These are phyloP conservation scores for Dufourea novaeangliae DNA, from an alignment of 1,140 invertebrate species.

Conservation along the genomic window DNA sequence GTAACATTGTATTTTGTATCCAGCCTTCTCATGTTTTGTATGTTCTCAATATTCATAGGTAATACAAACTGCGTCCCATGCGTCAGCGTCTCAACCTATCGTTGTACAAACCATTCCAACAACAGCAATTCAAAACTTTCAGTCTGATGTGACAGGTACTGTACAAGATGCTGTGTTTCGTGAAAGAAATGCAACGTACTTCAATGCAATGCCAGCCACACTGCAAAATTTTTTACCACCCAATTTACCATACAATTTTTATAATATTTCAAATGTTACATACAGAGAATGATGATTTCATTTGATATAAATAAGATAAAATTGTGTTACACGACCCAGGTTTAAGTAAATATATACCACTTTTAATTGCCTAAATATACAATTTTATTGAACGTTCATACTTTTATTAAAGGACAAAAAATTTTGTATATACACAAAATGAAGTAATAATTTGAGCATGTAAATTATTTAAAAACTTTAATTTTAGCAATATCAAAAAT, in stretches of 20 bases:
- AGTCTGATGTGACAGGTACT: slow-evolving; percentile 65
- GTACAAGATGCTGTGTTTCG: slow-evolving; percentile 71
- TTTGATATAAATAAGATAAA: slow-evolving; percentile 72
- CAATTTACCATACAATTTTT: slow-evolving; percentile 79
- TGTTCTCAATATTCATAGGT: slow-evolving; percentile 62
- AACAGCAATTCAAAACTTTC: slow-evolving; percentile 72
- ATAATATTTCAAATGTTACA: slow-evolving; percentile 75
- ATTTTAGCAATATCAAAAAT: not conserved
- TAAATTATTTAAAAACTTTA: slow-evolving; percentile 7
- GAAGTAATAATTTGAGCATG: not conserved
- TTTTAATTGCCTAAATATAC: slow-evolving; percentile 8
- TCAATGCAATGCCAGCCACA: slow-evolving; percentile 71
- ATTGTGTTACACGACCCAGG: slow-evolving; percentile 5
- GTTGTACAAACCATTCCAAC: slow-evolving; percentile 76
- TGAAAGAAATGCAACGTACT: slow-evolving; percentile 74
- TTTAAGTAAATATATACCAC: slow-evolving; percentile 21
- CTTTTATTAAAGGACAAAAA: not conserved
- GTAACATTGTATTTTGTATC: not conserved
- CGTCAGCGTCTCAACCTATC: slow-evolving; percentile 72
- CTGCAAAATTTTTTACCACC: slow-evolving; percentile 75
- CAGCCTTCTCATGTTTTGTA: not conserved
- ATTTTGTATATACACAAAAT: slow-evolving; percentile 1
- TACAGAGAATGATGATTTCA: slow-evolving; percentile 73
- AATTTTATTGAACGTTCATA: not conserved
- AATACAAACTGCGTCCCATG: slow-evolving; percentile 73